Base-by-base conservation (phyloP, 2,888 invertebrate species). In the Lithosia quadra region DNA sequence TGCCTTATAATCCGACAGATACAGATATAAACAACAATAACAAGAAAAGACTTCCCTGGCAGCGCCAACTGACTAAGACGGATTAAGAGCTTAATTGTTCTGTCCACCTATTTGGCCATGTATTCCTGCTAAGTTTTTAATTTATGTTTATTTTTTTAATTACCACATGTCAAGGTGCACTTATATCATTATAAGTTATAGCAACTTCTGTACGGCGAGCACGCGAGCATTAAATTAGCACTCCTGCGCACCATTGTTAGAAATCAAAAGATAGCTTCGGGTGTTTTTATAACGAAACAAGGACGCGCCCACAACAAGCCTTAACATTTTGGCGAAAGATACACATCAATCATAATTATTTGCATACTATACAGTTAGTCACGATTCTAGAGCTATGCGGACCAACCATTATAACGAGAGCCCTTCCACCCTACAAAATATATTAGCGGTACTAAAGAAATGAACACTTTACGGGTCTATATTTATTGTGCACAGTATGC, bases 321-420 rank as follows among this genome's bases (percentile, higher is more conserved):
- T 85, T 82, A 78, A 83, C 84, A 86, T 85, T 90, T 89, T 83
- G 86, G 82, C 84, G 80, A 88, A 86, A 85, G 86, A 86, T 85
- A 84, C 78, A 80, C 86, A 91, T 91, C 91, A 86, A 90, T 91
- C 91, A 90, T 88, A 87, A 89, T 86, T 88, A 90, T 89, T 90
- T 88, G 85, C 88, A 88, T 89, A 86, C 84, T 63, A 82, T 83
- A 79, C 75, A 71, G 82, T 81, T 79, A 82, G 90, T 90, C 90
- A 90, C 88, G 89, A 88, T 79, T 84, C 73, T 70, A 68, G 73
- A 77, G 72, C 76, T 80, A 76, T 77, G 64, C 70, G 56, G 62
- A 43, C 18, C 49, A 69, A 73, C 87, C 82, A 85, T 63, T 68
- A 49, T 75, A 78, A 39, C n/a, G 28, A 64, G 83, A 86, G 61